phyloP scores from a whole-genome alignment of 2,888 invertebrate species.

The Scrobipalpa costella region DNA sequence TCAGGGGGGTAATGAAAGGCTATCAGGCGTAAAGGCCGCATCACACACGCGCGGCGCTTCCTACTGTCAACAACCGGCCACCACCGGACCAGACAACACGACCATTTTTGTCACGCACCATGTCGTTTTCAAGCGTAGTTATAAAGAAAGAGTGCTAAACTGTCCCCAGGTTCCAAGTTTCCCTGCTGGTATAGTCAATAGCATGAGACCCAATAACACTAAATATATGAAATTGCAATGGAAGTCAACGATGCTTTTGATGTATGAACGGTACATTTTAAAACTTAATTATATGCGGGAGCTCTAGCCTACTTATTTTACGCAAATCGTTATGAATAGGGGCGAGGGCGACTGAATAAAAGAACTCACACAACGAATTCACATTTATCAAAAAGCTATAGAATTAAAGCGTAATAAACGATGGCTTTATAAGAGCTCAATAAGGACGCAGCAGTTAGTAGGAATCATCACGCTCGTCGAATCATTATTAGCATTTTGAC shows the following conservation, averaged over 20 bases:
- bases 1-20: background rate
- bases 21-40: background rate
- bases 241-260: too few relatives aligned
- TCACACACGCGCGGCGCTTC: background rate
- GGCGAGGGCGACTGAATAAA: background rate
- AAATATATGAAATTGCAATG: too few relatives aligned
- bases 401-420: background rate
- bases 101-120: background rate
- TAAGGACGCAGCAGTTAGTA: background rate
- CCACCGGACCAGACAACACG: background rate
- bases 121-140: background rate
- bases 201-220: too few relatives aligned
- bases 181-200: too few relatives aligned
- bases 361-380: too few relatives aligned
- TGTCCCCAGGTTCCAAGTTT: background rate
- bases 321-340: background rate
- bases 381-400: too few relatives aligned
- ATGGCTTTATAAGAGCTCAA: background rate
- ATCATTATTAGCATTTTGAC: background rate
- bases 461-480: too few relatives aligned
- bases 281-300: background rate
- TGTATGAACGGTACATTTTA: too few relatives aligned
- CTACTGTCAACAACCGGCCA: background rate
- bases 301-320: background rate
- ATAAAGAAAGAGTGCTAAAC: background rate